A percentile compares a stretch with the other conserved stretches of the same genome.
phyloP scores from a whole-genome alignment of 2,113 vertebrate species.

The Carassius gibelio region DNA sequence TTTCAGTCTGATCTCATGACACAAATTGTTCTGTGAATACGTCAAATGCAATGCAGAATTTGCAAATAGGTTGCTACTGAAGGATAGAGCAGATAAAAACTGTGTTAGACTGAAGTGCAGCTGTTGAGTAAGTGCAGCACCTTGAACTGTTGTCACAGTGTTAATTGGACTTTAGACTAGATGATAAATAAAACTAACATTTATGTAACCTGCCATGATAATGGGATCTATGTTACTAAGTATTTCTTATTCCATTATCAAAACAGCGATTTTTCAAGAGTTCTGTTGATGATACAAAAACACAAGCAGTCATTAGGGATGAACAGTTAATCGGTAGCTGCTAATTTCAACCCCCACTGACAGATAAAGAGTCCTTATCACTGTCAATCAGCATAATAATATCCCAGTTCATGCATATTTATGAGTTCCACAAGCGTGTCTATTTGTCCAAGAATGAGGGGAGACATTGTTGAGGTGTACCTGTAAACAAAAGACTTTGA shows the following conservation, averaged over 20 bases:
- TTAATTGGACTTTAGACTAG: no score
- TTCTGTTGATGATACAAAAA: constrained; percentile 38
- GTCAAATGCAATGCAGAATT: not conserved
- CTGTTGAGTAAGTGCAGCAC: not conserved
- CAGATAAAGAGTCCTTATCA: constrained; percentile 44
- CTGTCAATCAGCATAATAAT: constrained; percentile 44
- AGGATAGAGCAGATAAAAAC: not conserved
- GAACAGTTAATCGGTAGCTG: constrained; percentile 47
- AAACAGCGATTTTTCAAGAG: constrained; percentile 34
- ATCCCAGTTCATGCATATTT: constrained; percentile 64
- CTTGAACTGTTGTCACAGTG: no score
- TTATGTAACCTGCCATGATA: not conserved
- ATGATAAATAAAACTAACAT: constrained; percentile 20
- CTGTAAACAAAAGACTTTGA: constrained; percentile 25
- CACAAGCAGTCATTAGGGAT: constrained; percentile 32
- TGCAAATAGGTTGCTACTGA: not conserved
- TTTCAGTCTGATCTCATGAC: not conserved
- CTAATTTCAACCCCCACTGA: constrained; percentile 45
- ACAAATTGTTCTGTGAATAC: not conserved
- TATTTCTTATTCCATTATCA: constrained; percentile 34
- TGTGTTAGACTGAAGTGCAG: not conserved
- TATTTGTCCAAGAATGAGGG: not conserved
- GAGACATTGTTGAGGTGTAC: constrained; percentile 8
- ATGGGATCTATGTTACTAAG: constrained; percentile 7
- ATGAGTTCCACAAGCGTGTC: constrained; percentile 46